Base-by-base conservation (phyloP, 1,140 invertebrate genomes). In the Solenopsis invicta region DNA sequence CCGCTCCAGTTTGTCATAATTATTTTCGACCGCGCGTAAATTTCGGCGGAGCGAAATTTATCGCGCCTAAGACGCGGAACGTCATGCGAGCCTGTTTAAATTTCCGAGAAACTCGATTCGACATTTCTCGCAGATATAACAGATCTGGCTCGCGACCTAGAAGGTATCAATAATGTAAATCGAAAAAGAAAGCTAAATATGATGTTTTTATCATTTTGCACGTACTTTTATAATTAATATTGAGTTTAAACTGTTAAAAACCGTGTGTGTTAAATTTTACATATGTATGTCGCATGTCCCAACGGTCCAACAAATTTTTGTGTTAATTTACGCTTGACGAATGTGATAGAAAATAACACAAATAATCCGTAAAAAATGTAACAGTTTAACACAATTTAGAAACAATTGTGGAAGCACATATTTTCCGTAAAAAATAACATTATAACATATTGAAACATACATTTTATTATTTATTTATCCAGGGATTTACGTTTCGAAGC, bases 1-100 rank as follows among this genome's bases (percentile, higher is more conserved):
- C 59, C 50, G 50, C 37, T 56, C 52, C 67, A 72, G 52, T 72
- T 72, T 45, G 52, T 71, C 54, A 45, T 56, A 82, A 82, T 82
- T 59, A 72, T 59, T 71, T 81, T 48, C 50, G 54, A 50, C n/a
- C 48, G 34, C 34, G n/a, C 48, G 45, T 84, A 50, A 75, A 75
- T 61, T 75, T 50, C 21, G 24, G 48, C 12, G 62, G 62, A 52
- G 41, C 29, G 4, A 21, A 41, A 45, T 67, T 71, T 66, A 67
- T 80, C 10, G 16, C 21, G 48, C 10, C 34, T 50, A 18, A 64
- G 41, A 61, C 16, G 12, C n/a, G 13, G 37, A 45, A 71, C 34
- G 24, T 74, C 29, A 16, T 34, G 48, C 9, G 48, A 45, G 48
- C 16, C 10, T 52, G 12, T 41, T 41, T 37, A 24, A 41, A 34